These are phyloP conservation scores for Latrodectus elegans DNA, from an alignment of 2,888 invertebrate species.

Conservation along the genomic window DNA sequence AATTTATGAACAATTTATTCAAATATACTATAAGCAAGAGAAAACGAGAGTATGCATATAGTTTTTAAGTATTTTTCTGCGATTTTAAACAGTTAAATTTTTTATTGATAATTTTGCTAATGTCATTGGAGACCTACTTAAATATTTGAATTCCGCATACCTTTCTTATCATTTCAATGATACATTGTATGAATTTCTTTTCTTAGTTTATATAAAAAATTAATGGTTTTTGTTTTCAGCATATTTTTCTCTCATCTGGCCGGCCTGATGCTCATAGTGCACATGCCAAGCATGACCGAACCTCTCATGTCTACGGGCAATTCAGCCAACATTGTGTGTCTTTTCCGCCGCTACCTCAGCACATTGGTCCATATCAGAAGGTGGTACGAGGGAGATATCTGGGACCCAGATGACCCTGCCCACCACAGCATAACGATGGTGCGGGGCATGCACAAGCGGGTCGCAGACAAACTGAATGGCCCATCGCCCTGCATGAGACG, in stretches of 20 bases:
- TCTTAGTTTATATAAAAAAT: no score
- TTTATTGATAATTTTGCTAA: no score
- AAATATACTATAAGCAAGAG: no score
- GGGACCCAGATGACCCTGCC: slow-evolving; percentile 77
- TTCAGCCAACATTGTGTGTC: slow-evolving; percentile 67
- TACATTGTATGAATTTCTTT: no score
- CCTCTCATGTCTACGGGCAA: slow-evolving; percentile 71
- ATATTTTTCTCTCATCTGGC: slow-evolving; percentile 71
- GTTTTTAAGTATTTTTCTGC: no score
- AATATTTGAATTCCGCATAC: no score
- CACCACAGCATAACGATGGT: slow-evolving; percentile 76
- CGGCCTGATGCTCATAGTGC: slow-evolving; percentile 70
- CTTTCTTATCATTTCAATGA: no score
- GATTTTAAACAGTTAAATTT: no score
- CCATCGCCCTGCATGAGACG: slow-evolving; percentile 3
- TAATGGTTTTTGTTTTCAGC: slow-evolving; percentile 23
- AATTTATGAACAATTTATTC: no score
- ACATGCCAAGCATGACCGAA: slow-evolving; percentile 68
- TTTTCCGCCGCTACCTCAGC: slow-evolving; percentile 84
- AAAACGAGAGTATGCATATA: no score
- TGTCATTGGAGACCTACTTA: no score
- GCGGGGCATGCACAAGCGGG: slow-evolving; percentile 78
- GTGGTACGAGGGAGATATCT: slow-evolving; percentile 81
- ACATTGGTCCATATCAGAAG: slow-evolving; percentile 85
- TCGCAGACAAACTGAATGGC: slow-evolving; percentile 73